phyloP scores from a whole-genome alignment of 1,140 invertebrate genomes.

The Camponotus vicinus region DNA sequence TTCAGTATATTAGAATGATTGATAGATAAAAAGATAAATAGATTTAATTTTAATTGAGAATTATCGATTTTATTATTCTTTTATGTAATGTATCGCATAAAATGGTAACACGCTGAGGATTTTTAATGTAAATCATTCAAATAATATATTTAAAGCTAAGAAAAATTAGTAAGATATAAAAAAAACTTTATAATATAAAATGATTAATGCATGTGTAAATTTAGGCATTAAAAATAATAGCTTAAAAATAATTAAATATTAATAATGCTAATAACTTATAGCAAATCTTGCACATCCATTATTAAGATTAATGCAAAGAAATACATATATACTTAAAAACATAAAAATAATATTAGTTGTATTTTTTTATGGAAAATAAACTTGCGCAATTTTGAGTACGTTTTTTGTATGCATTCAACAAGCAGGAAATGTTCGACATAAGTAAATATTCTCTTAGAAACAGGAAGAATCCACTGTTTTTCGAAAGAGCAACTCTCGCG shows the following conservation, averaged over 20 bases:
- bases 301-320: not conserved
- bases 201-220: not conserved
- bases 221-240: too few relatives aligned
- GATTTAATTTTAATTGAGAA: conserved; percentile 2
- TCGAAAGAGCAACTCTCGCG: not conserved
- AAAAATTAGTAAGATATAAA: not conserved
- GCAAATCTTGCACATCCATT: not conserved
- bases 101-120: not conserved
- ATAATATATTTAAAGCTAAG: not conserved
- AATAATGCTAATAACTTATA: not conserved
- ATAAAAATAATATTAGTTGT: not conserved
- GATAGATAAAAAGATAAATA: conserved; percentile 13
- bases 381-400: not conserved
- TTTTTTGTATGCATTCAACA: not conserved
- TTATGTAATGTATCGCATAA: not conserved
- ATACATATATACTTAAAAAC: not conserved
- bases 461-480: not conserved
- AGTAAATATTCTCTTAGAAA: not conserved
- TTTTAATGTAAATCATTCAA: conserved; percentile 11
- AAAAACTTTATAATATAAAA: not conserved
- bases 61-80: conserved; percentile 24
- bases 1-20: not conserved
- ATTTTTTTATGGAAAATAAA: not conserved
- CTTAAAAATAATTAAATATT: conserved; percentile 7
- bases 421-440: not conserved